Evolutionary conservation across 1,140 invertebrate genomes (phyloP), one percentile per base, ranked within the genome.

Genomic region (Drosophila willistoni): DNA sequence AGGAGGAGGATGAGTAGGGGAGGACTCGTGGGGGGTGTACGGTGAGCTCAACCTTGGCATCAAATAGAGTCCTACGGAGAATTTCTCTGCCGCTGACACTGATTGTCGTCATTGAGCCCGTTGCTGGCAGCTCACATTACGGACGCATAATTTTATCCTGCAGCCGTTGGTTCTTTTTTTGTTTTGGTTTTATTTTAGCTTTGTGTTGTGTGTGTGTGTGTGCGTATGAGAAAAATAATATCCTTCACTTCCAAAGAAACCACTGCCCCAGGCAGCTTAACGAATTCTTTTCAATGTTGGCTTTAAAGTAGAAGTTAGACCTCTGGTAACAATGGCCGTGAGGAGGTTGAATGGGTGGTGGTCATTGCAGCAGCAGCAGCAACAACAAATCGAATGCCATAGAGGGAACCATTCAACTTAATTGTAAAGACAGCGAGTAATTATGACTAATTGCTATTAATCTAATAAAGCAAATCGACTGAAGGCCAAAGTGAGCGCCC

Each of bases 401-500:
- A 55, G 19, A 34, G 62, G 29, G 44, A 65, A 62, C 67, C 79
- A 87, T 87, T 87, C 83, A 87, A 83, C 66, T 83, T 87, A 87
- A 87, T 87, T 87, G 83, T 73, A 62, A 55, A 64, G 76, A 78
- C 77, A 63, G 68, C 70, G 73, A 63, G 59, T 87, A 77, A 87
- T 87, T 87, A 79, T 83, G 84, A 87, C 84, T 87, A 87, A 87
- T 87, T 79, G 84, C 73, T 80, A 72, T 83, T 87, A 89, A 83
- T 87, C 72, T 83, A 86, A 86, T 87, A 87, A 77, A 77, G 67
- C 75, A 63, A 54, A 51, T 22, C 36, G 57, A 55, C 72, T 71
- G n/a, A 60, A 29, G 19, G 2, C 54, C 39, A n/a, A 34, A 17
- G 61, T 56, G 62, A 87, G 70, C 68, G 77, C 77, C 71, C 56